Base-by-base conservation (phyloP, 2,113 vertebrate genomes). In the Choloepus hoffmanni region DNA sequence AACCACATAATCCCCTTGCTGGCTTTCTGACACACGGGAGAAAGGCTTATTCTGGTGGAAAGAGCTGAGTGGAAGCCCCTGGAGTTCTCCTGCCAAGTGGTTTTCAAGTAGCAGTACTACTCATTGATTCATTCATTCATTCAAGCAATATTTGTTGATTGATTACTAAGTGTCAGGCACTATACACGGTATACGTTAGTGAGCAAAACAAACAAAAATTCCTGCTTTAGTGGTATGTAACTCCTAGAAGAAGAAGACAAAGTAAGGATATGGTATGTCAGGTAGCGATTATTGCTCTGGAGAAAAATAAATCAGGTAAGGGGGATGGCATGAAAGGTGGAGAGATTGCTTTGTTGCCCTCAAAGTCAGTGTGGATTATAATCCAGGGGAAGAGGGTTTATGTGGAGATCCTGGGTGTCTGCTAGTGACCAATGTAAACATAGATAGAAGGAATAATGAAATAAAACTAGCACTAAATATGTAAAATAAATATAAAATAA, bases 171-270 rank as follows among this genome's bases (percentile, higher is more conserved):
- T 79, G 48, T 45, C 9, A 70, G 43, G 77, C 23, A 81, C 16
- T 55, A 7, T 72, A 63, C 30, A 43, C 12, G 23, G 58, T 15
- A 58, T 82, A 21, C 89, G 70, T 87, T 90, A 90, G 21, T 62
- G 18, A 94, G 53, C 14, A 65, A 93, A 70, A 60, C 48, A 84
- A 65, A 84, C 13, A 84, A 65, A 73, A 94, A 43, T 67, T 48
- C 43, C 28, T 67, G 14, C 68, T 45, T 60, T 62, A 68, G 5
- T 65, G 74, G 24, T 48, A 14, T 74, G 28, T 79, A 92, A 60
- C 14, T 91, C 23, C 67, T 89, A 48, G 58, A 94, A 62, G 8
- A 92, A 92, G 55, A 68, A 62, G 70, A 89, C 53, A 79, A 89
- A 79, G 15, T 48, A 72, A 89, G 2, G 92, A 53, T 70, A 43